Evolutionary conservation across 2,797 vertebrate genomes (phyloP).

Genomic region (Sarcoramphus papa): DNA sequence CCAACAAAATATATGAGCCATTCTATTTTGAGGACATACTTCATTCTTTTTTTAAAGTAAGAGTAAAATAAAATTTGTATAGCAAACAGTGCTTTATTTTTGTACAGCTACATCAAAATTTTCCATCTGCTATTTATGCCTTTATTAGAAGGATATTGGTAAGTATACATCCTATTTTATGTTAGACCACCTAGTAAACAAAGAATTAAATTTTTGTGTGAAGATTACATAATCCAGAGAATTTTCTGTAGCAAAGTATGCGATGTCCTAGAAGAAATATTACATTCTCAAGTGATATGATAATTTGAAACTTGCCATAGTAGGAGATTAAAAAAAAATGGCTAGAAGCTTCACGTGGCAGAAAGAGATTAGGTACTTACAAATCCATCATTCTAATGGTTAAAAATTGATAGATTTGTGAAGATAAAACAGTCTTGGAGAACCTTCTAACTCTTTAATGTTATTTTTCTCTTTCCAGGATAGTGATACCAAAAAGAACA

Average conservation of each 20-base stretch:
- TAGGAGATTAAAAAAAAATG: not conserved
- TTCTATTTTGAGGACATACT: not conserved
- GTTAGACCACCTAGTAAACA: not conserved
- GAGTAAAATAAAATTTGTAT: not conserved
- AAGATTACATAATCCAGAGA: not conserved
- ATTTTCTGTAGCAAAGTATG: not conserved
- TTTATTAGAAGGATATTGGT: not conserved
- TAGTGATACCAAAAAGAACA: conserved; percentile 34
- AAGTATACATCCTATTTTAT: not conserved
- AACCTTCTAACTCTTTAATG: not conserved
- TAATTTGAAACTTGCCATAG: not conserved
- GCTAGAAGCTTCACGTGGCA: not conserved
- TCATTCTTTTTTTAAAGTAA: not conserved
- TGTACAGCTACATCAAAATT: not conserved
- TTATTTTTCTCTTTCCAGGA: conserved; percentile 58
- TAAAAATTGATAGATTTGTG: not conserved
- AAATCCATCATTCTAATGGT: not conserved
- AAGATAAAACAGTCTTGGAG: not conserved
- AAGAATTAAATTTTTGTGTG: not conserved
- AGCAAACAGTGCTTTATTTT: not conserved
- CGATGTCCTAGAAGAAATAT: not conserved
- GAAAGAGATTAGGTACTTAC: not conserved
- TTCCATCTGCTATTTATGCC: not conserved
- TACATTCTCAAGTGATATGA: not conserved
- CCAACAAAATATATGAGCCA: not conserved